phyloP scores from a whole-genome alignment of 1,140 invertebrate genomes.

The Zophobas morio region DNA sequence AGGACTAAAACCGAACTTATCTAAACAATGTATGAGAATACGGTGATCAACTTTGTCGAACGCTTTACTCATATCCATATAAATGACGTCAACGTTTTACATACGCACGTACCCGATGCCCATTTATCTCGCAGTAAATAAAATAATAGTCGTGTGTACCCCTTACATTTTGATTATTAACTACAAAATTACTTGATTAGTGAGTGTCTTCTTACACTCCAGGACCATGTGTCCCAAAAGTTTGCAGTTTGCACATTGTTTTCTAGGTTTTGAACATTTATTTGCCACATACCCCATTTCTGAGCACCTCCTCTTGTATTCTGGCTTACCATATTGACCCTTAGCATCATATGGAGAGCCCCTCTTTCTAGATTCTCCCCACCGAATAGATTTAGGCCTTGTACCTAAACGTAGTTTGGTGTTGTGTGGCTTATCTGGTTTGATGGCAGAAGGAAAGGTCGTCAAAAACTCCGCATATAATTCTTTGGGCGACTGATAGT shows the following conservation, averaged over 20 bases:
- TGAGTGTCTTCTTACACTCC: constrained; percentile 11
- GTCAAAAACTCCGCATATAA: constrained; percentile 48
- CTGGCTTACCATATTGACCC: neutral
- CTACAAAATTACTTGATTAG: neutral
- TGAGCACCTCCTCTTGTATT: constrained; percentile 21
- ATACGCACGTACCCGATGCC: neutral
- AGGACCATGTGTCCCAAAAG: constrained; percentile 20
- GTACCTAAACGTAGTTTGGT: no score
- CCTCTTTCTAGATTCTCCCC: no score
- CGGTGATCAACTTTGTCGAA: no score
- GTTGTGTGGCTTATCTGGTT: no score
- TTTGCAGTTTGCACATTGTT: constrained; percentile 21
- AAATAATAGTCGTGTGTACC: neutral
- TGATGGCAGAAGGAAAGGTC: no score
- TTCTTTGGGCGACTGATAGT: constrained; percentile 38
- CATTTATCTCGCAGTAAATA: constrained; percentile 26
- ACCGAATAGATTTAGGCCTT: no score
- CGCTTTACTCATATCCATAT: no score
- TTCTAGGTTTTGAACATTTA: constrained; percentile 35
- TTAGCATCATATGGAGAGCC: no score
- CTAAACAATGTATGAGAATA: no score
- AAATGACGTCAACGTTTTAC: neutral
- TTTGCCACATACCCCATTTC: constrained; percentile 31
- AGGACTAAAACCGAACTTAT: no score
- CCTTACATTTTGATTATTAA: neutral